Percentiles rank a stretch among this genome's conserved stretches.
These are phyloP conservation scores for Gambusia holbrooki DNA, from an alignment of 2,113 vertebrate species.

Conservation along the genomic window DNA sequence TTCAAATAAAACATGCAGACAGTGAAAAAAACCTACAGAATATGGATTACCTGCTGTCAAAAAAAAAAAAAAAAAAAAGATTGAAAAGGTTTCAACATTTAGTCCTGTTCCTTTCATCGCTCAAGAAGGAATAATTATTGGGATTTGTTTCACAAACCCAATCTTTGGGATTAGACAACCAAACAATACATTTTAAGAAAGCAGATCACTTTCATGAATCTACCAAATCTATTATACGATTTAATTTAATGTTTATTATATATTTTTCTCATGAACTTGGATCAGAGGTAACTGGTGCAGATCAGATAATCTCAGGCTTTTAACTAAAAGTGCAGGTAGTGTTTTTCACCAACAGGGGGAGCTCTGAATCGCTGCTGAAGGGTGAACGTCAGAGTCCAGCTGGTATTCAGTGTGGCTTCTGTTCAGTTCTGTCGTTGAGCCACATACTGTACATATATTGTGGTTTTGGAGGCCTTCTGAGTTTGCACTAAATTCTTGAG, in stretches of 20 bases:
- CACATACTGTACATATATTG: background rate
- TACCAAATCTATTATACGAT: background rate
- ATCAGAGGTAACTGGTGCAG: background rate
- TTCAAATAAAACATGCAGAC: background rate
- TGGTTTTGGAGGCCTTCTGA: background rate
- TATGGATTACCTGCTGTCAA: no score
- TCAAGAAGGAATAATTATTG: no score
- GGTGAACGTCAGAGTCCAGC: no score
- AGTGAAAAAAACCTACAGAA: background rate
- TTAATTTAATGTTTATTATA: background rate
- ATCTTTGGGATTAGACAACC: no score
- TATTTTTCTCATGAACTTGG: background rate
- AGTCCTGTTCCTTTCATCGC: no score
- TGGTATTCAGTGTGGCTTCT: no score
- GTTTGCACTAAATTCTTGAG: no score
- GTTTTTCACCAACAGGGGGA: conserved; percentile 59
- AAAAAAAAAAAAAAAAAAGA: no score
- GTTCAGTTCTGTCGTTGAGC: background rate
- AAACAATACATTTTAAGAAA: background rate
- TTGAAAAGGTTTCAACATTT: background rate
- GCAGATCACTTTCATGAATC: background rate
- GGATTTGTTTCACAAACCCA: no score
- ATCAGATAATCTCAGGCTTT: background rate
- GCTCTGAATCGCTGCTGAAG: conserved; percentile 21
- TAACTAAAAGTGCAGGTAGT: background rate